A percentile compares a stretch with the other conserved stretches of the same genome.
Evolutionary conservation across 2,113 vertebrate species (phyloP).

Genomic region (Climacteris rufus): DNA sequence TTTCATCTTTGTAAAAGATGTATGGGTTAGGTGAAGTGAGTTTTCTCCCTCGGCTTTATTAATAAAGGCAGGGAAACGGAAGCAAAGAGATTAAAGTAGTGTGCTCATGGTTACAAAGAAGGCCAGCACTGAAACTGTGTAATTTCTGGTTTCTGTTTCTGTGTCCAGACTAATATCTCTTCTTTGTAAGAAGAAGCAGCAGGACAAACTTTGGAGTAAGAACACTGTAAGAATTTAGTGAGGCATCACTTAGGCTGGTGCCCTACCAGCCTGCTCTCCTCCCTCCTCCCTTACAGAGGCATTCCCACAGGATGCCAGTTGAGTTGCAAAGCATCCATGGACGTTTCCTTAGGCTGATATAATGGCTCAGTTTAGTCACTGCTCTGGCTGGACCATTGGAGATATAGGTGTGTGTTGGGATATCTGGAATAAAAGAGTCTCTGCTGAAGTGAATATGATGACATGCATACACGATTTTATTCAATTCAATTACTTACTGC

Average conservation of each 20-base stretch:
- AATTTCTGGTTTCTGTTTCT: not conserved
- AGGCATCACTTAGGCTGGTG: not conserved
- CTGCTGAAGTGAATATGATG: not conserved
- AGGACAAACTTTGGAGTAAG: not conserved
- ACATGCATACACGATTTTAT: not conserved
- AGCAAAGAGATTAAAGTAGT: not conserved
- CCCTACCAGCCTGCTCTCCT: not conserved
- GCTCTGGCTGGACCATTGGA: not conserved
- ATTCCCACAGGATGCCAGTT: not conserved
- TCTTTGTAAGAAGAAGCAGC: not conserved
- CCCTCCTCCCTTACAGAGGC: not conserved
- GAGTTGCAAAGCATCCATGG: not conserved
- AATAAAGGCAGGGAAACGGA: constrained; percentile 5
- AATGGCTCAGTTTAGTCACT: not conserved
- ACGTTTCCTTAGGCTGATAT: not conserved
- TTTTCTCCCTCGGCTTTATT: not conserved
- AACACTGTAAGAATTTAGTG: not conserved
- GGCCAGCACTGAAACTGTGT: not conserved
- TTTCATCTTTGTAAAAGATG: constrained; percentile 16
- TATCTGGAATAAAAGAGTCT: not conserved
- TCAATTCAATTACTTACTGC: not conserved
- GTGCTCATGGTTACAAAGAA: not conserved
- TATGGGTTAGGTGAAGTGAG: not conserved
- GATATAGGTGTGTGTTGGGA: not conserved
- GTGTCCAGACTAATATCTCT: not conserved